These are phyloP conservation scores for Heptranchias perlo DNA, from an alignment of 2,113 vertebrate species.

Conservation along the genomic window DNA sequence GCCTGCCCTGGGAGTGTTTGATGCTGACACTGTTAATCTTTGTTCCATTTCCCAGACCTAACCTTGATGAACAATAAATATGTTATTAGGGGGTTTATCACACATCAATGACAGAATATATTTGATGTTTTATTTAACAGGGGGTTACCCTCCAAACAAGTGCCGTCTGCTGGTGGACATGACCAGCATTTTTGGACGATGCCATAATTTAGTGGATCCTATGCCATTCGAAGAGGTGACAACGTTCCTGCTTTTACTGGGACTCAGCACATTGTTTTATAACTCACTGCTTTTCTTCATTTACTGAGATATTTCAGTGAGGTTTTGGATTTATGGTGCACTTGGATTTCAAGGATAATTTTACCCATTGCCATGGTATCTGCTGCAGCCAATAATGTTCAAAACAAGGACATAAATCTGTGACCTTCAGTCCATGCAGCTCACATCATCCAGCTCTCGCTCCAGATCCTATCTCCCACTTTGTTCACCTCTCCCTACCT, in stretches of 20 bases:
- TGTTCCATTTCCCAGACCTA: background rate
- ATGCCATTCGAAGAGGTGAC: slow-evolving; percentile 67
- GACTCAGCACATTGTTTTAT: background rate
- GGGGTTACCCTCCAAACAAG: slow-evolving; percentile 47
- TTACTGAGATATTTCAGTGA: background rate
- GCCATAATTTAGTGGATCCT: slow-evolving; percentile 61
- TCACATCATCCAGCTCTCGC: background rate
- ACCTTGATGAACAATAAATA: background rate
- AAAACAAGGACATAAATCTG: background rate
- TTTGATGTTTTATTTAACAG: background rate
- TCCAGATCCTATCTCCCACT: background rate
- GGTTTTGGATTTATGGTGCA: background rate
- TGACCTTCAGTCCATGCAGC: background rate
- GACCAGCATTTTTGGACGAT: slow-evolving; percentile 55
- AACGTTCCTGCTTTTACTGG: background rate
- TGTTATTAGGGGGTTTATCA: background rate
- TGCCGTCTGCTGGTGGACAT: slow-evolving; percentile 55
- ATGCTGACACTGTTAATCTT: background rate
- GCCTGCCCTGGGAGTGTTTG: too few species aligned
- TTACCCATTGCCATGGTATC: background rate
- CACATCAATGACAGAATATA: background rate
- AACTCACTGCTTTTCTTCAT: background rate
- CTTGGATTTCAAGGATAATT: background rate
- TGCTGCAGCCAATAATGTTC: background rate
- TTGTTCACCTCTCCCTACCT: background rate